Base-by-base conservation (phyloP, 2,113 vertebrate genomes). In the Uria lomvia region DNA sequence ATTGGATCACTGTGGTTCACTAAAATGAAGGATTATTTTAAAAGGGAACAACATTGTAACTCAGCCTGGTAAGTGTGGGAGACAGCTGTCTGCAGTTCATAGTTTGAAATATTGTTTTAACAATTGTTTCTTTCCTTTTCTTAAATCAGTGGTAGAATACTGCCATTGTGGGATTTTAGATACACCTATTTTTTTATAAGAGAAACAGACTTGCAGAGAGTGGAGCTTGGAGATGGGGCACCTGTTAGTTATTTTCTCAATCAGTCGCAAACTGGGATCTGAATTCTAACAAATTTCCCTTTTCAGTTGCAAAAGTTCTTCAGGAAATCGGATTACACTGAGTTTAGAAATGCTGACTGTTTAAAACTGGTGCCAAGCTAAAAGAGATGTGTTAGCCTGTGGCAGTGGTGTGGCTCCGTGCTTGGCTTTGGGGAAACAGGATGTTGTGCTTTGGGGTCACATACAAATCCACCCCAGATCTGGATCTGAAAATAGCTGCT, bases 41-140 rank as follows among this genome's bases (percentile, higher is more conserved):
- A 90, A 88, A 97, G 58, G 60, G 73, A 96, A 50, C 76, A 75
- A 9, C 86, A 36, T 18, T 79, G 67, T 94, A 88, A 95, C 65
- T 94, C 63, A 87, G 17, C 66, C 86, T 70, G 40, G 67, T 86
- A 85, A 96, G 87, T 63, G 67, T 92, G 84, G 85, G 71, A 53
- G 47, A 94, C 82, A 97, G 92, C 97, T 97, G 91, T 96, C 91
- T 26, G 23, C 88, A 96, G 86, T 84, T 94, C 86, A 53, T 89
- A 83, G 66, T 70, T 84, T 95, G 86, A 97, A 96, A 97, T 91
- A 87, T 40, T 86, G 52, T 91, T 96, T 81, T 80, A 81, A 81
- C 49, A 83, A 96, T 90, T 92, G 59, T 96, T 91, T 78, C 88
- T 94, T 93, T 88, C 93, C 80, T 91, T 94, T 91, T 86, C 89